Base-by-base conservation (phyloP, 2,888 invertebrate genomes). In the Heteromurus nitidus region DNA sequence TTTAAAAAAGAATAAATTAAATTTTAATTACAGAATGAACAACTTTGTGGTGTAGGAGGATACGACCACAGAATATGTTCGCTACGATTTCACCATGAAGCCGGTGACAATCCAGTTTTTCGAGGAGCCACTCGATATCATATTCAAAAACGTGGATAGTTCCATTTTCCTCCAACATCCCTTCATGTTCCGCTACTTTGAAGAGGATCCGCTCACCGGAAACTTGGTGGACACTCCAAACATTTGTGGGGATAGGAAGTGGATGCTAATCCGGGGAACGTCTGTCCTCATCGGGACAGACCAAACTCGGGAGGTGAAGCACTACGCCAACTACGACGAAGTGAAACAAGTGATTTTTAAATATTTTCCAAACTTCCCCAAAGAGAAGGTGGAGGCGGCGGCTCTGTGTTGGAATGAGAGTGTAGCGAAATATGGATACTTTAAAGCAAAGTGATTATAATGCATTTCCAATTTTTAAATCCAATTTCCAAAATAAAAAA, bases 171-270 rank as follows among this genome's bases (percentile, higher is more conserved):
- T 83, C 22, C 72, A 60, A 20, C 64, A 55, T 28, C 83, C 83
- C 3, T 83, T 83, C 58, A 64, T 83, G 72, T 80, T 80, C 24
- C 76, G 83, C n/a, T 80, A 75, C 50, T 70, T 83, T 53, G 83
- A 80, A 26, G 65, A 72, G 18, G 74, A 82, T 13, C 68, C 70
- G 0, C 36, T 9, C 36, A 20, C 28, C 22, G 73, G 73, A 2
- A 64, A 73, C 16, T 11, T 74, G 13, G 0, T 36, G 36, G 62
- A 77, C 11, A 55, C 64, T 5, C 28, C 67, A 0, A 68, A 79
- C 18, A 9, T 79, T 3, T 20, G 28, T 55, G 72, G 72, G 16
- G 65, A 79, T 31, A 42, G 82, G 11, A 68, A 75, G 50, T 83
- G 69, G 75, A 75, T 83, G 18, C 30, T 83, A 2, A 70, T 83